Evolutionary conservation across 1,140 invertebrate species (phyloP), one percentile per base, ranked within the genome.

Genomic region (Drosophila lacteicornis): DNA sequence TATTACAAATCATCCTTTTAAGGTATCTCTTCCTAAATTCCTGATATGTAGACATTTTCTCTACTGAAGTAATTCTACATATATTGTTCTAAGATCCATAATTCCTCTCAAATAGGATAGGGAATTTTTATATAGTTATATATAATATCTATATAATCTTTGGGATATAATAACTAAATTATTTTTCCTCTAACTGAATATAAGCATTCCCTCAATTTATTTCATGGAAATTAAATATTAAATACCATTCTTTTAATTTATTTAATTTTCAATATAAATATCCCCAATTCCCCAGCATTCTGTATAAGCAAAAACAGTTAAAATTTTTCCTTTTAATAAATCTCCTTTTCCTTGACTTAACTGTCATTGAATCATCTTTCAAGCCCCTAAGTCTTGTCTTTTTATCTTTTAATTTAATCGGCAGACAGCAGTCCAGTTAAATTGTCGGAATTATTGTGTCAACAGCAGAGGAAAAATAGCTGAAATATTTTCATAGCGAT

Each of bases 381-480:
- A 11, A 33, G n/a, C 11, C n/a, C 58, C 45, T 56, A 7, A 69
- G 63, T 66, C 40, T 33, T 40, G 63, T 49, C 45, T 36, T 50
- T 66, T 63, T 70, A 80, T 70, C 69, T 79, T 73, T 73, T 80
- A 47, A 56, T 42, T 25, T 40, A 53, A 69, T 62, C 62, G 45
- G 27, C 76, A 70, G 65, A 70, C 65, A 81, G 49, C 71, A 69
- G 57, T 42, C 71, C 49, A 70, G 53, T 22, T 62, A 40, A 53
- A 63, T 45, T 27, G 50, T 60, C 30, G 36, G 57, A 69, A 53
- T 70, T 74, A 36, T 74, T 75, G 67, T 70, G 61, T 63, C 77
- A 85, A 78, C 82, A 74, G 33, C 7, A 13, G 19, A 19, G 7
- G 0, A 3, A 71, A 86, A 86, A 86, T 86, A 79, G 57, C 79